phyloP scores from a whole-genome alignment of 2,113 vertebrate genomes.

The Odocoileus virginianus region DNA sequence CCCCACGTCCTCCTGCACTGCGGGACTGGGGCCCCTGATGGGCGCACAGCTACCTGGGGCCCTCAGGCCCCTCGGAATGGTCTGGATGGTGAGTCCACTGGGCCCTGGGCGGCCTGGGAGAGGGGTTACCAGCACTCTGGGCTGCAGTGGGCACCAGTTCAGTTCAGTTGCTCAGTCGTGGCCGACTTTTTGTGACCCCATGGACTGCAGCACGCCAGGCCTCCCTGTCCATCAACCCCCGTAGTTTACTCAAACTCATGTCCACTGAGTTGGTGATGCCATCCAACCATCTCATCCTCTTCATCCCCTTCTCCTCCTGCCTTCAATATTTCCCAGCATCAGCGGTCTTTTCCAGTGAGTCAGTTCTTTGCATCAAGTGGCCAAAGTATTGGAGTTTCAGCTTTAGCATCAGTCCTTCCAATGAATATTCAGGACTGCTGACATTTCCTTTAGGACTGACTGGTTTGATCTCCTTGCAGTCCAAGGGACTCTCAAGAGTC shows the following conservation, averaged over 20 bases:
- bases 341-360: not conserved
- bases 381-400: not conserved
- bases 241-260: not conserved
- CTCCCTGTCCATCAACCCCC: not conserved
- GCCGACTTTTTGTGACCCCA: not conserved
- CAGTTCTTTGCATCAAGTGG: not conserved
- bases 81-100: not conserved
- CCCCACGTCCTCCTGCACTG: not conserved
- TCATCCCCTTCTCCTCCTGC: not conserved
- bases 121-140: rapidly evolving
- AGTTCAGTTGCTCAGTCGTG: not conserved
- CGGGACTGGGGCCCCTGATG: rapidly evolving
- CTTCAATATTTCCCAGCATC: not conserved
- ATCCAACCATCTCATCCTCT: not conserved
- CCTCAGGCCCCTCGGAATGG: rapidly evolving
- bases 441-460: not conserved
- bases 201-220: not conserved
- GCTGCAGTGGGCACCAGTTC: not conserved
- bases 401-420: not conserved
- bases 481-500: not conserved
- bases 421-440: not conserved
- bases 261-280: not conserved
- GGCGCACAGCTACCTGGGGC: not conserved
- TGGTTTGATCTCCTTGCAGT: not conserved
- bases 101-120: not conserved